Percentiles rank a stretch among this genome's conserved stretches.
Conservation (phyloP, 2,797 vertebrate species). For the Onychomys torridus region DNA sequence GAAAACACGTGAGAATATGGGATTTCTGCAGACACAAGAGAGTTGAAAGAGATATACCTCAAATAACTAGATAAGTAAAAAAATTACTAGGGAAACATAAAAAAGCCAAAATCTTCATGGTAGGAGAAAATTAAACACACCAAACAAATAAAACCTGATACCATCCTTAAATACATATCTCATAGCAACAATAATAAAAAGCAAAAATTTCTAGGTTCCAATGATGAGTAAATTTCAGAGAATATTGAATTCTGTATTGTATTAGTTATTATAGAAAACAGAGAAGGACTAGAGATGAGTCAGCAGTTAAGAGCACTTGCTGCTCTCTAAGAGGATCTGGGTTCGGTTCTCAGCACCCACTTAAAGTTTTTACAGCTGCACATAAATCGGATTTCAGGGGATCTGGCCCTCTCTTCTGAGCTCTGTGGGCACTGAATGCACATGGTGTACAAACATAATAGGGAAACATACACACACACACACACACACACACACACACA, state of each 20-base stretch:
- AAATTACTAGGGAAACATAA: constrained; percentile 1
- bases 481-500: too few species aligned
- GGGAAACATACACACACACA: not conserved
- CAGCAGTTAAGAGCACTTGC: too few species aligned
- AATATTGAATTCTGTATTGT: not conserved
- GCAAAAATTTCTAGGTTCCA: not conserved
- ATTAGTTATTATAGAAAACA: not conserved
- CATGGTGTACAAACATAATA: not conserved
- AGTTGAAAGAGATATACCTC: not conserved
- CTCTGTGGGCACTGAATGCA: not conserved
- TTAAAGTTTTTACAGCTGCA: not conserved
- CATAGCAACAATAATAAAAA: not conserved
- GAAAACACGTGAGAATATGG: not conserved
- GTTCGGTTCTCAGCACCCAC: not conserved
- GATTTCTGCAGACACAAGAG: not conserved
- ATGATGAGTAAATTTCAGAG: not conserved
- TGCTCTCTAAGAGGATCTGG: not conserved
- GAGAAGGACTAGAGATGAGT: not conserved
- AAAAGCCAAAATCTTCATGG: not conserved
- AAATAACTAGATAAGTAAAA: not conserved
- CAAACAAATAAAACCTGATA: not conserved
- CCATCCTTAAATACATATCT: not conserved
- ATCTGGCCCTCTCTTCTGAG: not conserved
- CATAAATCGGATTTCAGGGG: not conserved
- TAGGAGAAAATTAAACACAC: not conserved